phyloP scores from a whole-genome alignment of 1,140 invertebrate genomes.

The Apis florea region DNA sequence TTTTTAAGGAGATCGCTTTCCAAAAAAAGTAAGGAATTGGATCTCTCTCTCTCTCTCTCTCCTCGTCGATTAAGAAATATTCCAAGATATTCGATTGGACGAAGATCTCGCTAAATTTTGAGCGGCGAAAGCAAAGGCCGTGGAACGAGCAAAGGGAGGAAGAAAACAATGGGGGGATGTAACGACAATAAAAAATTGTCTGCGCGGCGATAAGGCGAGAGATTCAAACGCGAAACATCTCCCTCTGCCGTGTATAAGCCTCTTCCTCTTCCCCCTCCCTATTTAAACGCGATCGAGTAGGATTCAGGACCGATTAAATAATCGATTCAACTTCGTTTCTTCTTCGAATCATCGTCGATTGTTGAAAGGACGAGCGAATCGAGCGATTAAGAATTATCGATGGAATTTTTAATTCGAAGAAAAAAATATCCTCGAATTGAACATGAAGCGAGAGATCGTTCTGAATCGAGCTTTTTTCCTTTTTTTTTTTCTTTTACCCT shows the following conservation, averaged over 20 bases:
- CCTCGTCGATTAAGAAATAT: not conserved
- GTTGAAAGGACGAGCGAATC: not conserved
- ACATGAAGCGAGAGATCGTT: not conserved
- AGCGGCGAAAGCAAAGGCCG: slow-evolving; percentile 37
- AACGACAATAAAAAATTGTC: slow-evolving; percentile 47
- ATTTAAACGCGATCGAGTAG: not conserved
- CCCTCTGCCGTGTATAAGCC: not conserved
- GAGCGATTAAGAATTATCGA: not conserved
- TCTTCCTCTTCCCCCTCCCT: not conserved
- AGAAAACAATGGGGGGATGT: slow-evolving; percentile 50
- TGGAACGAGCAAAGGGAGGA: slow-evolving; percentile 43
- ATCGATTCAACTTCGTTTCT: not conserved
- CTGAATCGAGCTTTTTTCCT: too few relatives aligned
- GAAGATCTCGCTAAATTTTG: not conserved
- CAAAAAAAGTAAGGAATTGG: too few relatives aligned
- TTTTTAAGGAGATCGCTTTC: too few relatives aligned
- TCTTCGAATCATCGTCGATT: not conserved
- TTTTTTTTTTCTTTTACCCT: not conserved
- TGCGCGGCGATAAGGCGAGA: slow-evolving; percentile 30
- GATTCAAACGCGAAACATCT: slow-evolving; percentile 22
- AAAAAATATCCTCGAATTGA: not conserved
- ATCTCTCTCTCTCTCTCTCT: too few relatives aligned
- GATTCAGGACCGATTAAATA: slow-evolving; percentile 5
- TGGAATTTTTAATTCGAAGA: slow-evolving; percentile 14
- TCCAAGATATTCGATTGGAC: not conserved